Evolutionary conservation across 2,888 invertebrate species (phyloP), one percentile per base, ranked within the genome.

Genomic region (Deroplatys truncata): DNA sequence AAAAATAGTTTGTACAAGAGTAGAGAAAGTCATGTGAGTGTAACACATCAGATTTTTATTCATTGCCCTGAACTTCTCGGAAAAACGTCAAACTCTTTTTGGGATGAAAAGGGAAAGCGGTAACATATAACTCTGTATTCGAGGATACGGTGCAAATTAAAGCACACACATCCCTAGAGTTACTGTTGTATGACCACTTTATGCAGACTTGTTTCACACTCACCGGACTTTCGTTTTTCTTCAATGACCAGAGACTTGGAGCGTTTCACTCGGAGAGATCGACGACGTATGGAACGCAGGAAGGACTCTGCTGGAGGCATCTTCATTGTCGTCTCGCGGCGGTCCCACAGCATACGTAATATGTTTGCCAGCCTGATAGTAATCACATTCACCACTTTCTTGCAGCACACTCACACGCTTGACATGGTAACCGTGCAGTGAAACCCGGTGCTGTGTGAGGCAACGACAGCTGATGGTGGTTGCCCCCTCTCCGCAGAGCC

Each of bases 221-320:
- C 95, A 97, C 97, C 97, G 93, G 97, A 97, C 94, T 97, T 97
- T 92, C 97, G 94, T 93, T 97, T 97, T 93, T 97, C 97, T 91
- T 95, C 95, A 29, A 92, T 91, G 49, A 96, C 96, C 92, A 96
- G 94, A 90, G 96, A 96, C 93, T 97, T 97, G 91, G 96, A 96
- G 92, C 97, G 95, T 93, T 96, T 97, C 84, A 97, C 96, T 91
- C 97, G 94, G 92, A 97, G 93, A 49, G 97, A 97, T 91, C 97
- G 94, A 91, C 97, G 94, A 91, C 96, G 94, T 92, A 97, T 96
- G 90, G 96, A 96, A 91, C 97, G 95, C 93, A 97, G 94, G 92
- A 97, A 95, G 91, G 96, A 96, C 93, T 97, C 97, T 13, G 91
- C 91, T 16, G 96, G 96, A 15, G 96, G 96, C 96, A 96, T 96